Evolutionary conservation across 2,888 invertebrate genomes (phyloP).

Genomic region (Eurois occulta): DNA sequence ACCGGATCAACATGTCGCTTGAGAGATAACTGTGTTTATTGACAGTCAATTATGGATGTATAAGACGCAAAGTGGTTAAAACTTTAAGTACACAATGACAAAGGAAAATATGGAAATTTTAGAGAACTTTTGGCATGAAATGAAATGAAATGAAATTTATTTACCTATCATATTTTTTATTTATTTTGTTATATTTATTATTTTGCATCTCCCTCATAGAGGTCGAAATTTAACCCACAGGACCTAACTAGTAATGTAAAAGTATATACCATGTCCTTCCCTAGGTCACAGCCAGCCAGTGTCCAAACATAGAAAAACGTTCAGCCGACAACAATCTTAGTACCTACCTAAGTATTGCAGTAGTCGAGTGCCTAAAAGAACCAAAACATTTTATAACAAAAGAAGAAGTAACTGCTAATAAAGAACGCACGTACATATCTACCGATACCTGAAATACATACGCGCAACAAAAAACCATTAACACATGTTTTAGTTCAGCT

Average conservation of each 20-base stretch:
- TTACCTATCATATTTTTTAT: too few species aligned
- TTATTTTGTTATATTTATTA: too few species aligned
- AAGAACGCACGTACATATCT: background rate
- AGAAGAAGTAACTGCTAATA: background rate
- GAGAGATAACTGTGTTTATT: constrained; percentile 38
- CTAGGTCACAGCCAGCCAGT: background rate
- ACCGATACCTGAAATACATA: background rate
- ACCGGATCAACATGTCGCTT: background rate
- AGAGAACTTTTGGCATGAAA: background rate
- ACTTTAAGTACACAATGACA: background rate
- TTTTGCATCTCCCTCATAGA: background rate
- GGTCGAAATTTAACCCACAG: background rate
- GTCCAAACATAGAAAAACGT: background rate
- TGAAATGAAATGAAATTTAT: too few species aligned
- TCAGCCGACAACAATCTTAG: background rate
- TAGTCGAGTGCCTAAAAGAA: background rate
- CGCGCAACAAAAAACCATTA: background rate
- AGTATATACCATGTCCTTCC: background rate
- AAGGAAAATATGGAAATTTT: background rate
- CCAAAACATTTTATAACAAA: background rate
- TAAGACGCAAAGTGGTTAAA: background rate
- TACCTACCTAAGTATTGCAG: background rate
- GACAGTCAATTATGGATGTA: background rate
- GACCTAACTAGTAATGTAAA: background rate
- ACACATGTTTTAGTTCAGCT: constrained; percentile 25